Evolutionary conservation across 2,113 vertebrate species (phyloP).

Genomic region (Jaculus jaculus): DNA sequence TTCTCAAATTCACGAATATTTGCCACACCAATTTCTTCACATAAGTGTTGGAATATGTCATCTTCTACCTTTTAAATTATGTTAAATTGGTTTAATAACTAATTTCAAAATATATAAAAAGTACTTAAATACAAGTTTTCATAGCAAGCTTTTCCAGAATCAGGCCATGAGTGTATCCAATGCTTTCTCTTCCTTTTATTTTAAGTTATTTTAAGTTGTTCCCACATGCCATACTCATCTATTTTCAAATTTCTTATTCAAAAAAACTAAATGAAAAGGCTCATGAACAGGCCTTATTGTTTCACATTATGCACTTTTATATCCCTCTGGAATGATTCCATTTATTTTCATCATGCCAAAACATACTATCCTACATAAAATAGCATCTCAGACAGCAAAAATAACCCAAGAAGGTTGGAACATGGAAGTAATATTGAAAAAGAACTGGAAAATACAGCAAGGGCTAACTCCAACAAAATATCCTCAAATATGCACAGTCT

Average conservation of each 20-base stretch:
- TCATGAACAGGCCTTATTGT: background rate
- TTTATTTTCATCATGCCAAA: background rate
- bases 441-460: background rate
- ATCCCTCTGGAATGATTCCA: background rate
- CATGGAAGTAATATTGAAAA: slow-evolving; percentile 20
- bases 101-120: slow-evolving; percentile 9
- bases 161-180: background rate
- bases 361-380: slow-evolving; percentile 7
- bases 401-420: background rate
- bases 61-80: slow-evolving; percentile 90
- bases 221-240: background rate
- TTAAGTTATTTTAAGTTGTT: too few relatives aligned
- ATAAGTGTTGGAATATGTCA: slow-evolving; percentile 92
- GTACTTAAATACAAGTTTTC: slow-evolving; percentile 38
- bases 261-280: background rate
- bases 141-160: background rate
- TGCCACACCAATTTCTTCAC: slow-evolving; percentile 91
- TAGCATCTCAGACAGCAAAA: background rate
- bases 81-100: slow-evolving; percentile 33
- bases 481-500: background rate
- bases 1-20: slow-evolving; percentile 95
- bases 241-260: slow-evolving; percentile 32
- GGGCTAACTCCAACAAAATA: slow-evolving; percentile 43
- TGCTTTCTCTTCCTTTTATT: background rate
- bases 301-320: background rate